Percentiles rank a stretch among this genome's conserved stretches.
These are phyloP conservation scores for Catostylus mosaicus DNA, from an alignment of 30 jellyfish, hydroid and myxozoan species.

Conservation along the genomic window DNA sequence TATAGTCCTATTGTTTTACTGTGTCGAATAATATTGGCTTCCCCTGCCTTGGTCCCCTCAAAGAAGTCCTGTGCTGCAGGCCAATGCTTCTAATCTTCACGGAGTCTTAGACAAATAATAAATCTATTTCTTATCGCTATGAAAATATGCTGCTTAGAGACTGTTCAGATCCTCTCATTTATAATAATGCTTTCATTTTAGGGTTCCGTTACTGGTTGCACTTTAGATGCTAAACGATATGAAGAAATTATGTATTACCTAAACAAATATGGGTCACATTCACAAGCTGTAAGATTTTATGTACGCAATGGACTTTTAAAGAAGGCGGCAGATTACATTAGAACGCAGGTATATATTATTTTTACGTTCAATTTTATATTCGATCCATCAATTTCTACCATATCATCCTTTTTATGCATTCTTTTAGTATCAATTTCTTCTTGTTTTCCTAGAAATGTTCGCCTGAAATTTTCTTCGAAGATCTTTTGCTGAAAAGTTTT, in stretches of 20 bases:
- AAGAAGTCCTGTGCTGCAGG: too few relatives aligned
- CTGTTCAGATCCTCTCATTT: not conserved
- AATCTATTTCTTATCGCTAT: too few relatives aligned
- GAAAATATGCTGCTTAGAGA: too few relatives aligned
- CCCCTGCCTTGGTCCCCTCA: too few relatives aligned
- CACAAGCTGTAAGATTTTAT: conserved; percentile 61
- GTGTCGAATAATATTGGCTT: too few relatives aligned
- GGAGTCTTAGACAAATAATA: too few relatives aligned
- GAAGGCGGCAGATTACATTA: conserved; percentile 77
- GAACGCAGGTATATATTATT: conserved; percentile 22
- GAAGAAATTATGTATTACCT: conserved; percentile 81
- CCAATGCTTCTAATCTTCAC: too few relatives aligned
- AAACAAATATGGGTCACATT: conserved; percentile 83
- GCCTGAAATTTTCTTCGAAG: conserved; percentile 72
- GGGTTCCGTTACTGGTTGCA: conserved; percentile 51
- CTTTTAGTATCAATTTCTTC: too few relatives aligned
- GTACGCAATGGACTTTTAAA: conserved; percentile 76
- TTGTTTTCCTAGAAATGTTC: conserved; percentile 76
- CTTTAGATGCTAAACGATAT: conserved; percentile 71
- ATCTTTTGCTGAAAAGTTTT: conserved; percentile 72
- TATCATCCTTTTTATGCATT: too few relatives aligned
- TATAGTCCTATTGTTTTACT: too few relatives aligned
- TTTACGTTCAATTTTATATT: too few relatives aligned
- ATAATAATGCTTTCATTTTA: not conserved
- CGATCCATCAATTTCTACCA: too few relatives aligned